Evolutionary conservation across 2,888 invertebrate genomes (phyloP).

Genomic region (Hipparchia semele): DNA sequence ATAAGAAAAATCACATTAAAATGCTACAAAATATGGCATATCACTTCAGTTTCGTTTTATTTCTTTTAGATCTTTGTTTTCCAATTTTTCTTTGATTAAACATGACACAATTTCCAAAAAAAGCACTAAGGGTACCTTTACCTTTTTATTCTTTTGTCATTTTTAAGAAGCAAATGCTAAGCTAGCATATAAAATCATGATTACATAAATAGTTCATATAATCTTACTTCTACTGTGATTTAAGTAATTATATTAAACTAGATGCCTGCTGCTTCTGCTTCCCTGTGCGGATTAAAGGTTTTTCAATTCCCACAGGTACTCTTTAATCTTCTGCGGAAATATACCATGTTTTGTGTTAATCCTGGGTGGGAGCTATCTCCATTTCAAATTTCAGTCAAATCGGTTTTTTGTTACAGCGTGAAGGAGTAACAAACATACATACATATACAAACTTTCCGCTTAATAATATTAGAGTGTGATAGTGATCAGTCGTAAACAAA

Average conservation of each 20-base stretch:
- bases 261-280: too few species aligned
- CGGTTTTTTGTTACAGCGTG: too few species aligned
- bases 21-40: conserved; percentile 10
- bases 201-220: conserved; percentile 8
- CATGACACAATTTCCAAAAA: not conserved
- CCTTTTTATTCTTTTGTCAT: not conserved
- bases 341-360: too few species aligned
- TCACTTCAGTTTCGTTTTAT: not conserved
- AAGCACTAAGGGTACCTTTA: not conserved
- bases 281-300: too few species aligned
- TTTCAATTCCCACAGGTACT: too few species aligned
- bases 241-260: conserved; percentile 1
- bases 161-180: conserved; percentile 8
- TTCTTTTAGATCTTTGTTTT: not conserved
- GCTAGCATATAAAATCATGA: not conserved
- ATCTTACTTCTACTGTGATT: conserved; percentile 21
- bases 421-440: too few species aligned
- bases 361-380: too few species aligned
- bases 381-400: too few species aligned
- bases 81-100: not conserved
- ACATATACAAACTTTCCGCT: too few species aligned
- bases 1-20: conserved; percentile 13
- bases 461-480: too few species aligned
- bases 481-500: conserved; percentile 20
- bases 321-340: too few species aligned